Percentiles rank a stretch among this genome's conserved stretches.
phyloP scores from a whole-genome alignment of 2,113 vertebrate genomes.

The Typhlomys cinereus region DNA sequence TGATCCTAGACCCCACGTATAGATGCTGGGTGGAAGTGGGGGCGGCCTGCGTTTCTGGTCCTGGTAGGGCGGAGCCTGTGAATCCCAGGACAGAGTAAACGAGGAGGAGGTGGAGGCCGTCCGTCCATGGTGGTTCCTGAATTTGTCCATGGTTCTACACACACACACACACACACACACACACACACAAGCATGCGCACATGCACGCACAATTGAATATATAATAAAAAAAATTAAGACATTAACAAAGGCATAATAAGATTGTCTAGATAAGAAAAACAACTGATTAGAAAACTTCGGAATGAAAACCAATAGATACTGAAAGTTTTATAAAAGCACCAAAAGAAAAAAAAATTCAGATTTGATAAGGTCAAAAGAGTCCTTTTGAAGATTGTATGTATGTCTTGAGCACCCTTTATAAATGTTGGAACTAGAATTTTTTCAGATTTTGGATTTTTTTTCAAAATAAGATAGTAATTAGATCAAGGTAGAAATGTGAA shows the following conservation, averaged over 20 bases:
- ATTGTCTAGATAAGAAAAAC: not conserved
- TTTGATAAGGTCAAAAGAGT: not conserved
- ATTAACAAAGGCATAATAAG: not conserved
- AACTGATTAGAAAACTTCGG: constrained; percentile 18
- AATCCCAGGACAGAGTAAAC: too few relatives aligned
- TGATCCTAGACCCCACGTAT: too few relatives aligned
- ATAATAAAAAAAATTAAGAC: constrained; percentile 3
- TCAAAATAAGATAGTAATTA: not conserved
- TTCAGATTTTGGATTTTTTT: not conserved
- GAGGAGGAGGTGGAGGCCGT: too few relatives aligned
- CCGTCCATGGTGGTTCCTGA: too few relatives aligned
- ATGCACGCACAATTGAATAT: not conserved
- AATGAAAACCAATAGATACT: constrained; percentile 22
- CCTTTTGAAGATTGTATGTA: not conserved
- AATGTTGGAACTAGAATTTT: not conserved
- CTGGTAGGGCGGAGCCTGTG: too few relatives aligned
- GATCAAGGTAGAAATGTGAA: not conserved
- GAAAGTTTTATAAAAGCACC: not conserved
- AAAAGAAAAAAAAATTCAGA: not conserved
- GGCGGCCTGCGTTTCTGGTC: too few relatives aligned
- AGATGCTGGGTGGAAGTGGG: too few relatives aligned
- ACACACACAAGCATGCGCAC: too few relatives aligned
- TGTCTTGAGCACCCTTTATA: not conserved
- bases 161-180: too few relatives aligned
- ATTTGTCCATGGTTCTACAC: too few relatives aligned